These are phyloP conservation scores for Nilaparvata lugens DNA, from an alignment of 1,140 invertebrate species.

Conservation along the genomic window DNA sequence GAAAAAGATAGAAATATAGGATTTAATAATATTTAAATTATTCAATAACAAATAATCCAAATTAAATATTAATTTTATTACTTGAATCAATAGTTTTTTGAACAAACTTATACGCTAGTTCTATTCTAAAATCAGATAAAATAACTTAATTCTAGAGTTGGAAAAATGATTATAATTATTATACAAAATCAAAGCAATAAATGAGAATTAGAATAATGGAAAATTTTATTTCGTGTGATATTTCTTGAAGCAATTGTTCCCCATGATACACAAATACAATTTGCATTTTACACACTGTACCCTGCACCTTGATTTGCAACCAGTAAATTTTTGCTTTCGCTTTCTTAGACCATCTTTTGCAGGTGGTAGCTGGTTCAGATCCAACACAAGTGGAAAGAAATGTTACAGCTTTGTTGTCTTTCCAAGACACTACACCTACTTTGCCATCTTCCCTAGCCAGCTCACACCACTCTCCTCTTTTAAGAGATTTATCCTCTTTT, in stretches of 20 bases:
- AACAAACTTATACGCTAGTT: too few species aligned
- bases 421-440: neutral
- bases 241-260: slow-evolving; percentile 3
- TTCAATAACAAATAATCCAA: too few species aligned
- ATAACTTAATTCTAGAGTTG: too few species aligned
- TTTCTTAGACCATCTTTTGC: slow-evolving; percentile 28
- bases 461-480: neutral
- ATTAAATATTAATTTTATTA: too few species aligned
- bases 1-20: too few species aligned
- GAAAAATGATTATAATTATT: too few species aligned
- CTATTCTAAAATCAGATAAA: too few species aligned
- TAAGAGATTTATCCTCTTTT: neutral
- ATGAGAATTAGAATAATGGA: too few species aligned
- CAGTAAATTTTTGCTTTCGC: slow-evolving; percentile 22
- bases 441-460: neutral
- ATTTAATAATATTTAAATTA: too few species aligned
- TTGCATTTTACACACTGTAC: neutral
- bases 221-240: slow-evolving; percentile 1
- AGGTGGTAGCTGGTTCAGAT: slow-evolving; percentile 7
- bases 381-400: slow-evolving; percentile 12
- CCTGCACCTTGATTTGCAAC: neutral
- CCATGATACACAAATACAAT: neutral
- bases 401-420: slow-evolving; percentile 1
- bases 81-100: too few species aligned
- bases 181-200: too few species aligned